Conservation (phyloP, 1,140 invertebrate species). For the Euschistus heros region DNA sequence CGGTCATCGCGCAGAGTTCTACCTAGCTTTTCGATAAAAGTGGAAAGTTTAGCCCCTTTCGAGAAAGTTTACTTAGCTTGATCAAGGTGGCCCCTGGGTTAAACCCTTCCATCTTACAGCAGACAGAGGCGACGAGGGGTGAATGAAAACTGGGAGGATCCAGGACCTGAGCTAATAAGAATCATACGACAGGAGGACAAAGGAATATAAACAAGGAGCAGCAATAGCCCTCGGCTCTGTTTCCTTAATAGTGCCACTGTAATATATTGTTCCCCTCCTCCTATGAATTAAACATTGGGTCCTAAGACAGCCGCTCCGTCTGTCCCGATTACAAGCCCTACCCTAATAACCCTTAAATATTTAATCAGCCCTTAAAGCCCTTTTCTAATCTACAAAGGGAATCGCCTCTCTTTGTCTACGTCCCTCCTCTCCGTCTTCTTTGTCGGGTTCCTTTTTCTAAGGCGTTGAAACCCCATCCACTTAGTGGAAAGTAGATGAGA, state of each 20-base stretch:
- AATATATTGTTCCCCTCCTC: background rate
- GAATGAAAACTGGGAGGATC: too few species aligned
- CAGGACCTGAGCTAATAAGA: background rate
- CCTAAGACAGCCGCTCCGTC: background rate
- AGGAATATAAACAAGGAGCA: background rate
- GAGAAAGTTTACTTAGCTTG: too few species aligned
- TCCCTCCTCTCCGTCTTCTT: background rate
- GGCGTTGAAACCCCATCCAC: background rate
- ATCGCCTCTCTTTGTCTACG: constrained; percentile 16
- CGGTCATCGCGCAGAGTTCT: too few species aligned
- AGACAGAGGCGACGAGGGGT: too few species aligned
- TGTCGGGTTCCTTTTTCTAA: background rate
- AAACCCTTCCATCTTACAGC: too few species aligned
- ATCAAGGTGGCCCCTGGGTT: too few species aligned
- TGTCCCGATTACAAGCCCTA: background rate
- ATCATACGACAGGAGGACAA: constrained; percentile 1
- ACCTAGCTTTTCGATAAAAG: too few species aligned
- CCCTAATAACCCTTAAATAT: constrained; percentile 8
- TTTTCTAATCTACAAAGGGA: constrained; percentile 10
- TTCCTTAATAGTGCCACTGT: constrained; percentile 3
- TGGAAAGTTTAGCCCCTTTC: too few species aligned
- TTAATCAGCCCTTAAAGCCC: constrained; percentile 6
- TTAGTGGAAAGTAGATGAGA: too few species aligned
- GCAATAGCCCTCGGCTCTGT: background rate
- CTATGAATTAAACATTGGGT: constrained; percentile 1